These are phyloP conservation scores for Sparus aurata DNA, from an alignment of 2,797 vertebrate genomes.

Conservation along the genomic window DNA sequence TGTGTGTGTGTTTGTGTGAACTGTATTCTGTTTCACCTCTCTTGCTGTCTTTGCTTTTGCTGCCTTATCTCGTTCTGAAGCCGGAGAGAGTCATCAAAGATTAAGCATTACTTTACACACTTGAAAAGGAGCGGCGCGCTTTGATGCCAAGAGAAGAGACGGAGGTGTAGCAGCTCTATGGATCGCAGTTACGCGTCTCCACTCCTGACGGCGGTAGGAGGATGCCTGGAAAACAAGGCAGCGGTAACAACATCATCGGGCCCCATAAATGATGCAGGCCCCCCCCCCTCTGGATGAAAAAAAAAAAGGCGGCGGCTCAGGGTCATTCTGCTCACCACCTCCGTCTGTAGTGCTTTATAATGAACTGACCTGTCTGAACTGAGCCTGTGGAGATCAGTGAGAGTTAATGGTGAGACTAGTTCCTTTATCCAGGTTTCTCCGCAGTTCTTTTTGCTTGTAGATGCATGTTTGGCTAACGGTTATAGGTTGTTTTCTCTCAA, in stretches of 20 bases:
- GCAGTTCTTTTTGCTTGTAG: no score
- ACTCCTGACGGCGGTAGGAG: constrained; percentile 17
- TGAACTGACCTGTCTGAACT: not conserved
- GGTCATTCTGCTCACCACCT: constrained; percentile 5
- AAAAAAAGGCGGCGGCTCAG: not conserved
- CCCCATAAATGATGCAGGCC: constrained; percentile 23
- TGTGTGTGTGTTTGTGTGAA: constrained; percentile 1
- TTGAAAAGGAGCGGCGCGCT: constrained; percentile 16
- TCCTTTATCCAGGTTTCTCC: no score
- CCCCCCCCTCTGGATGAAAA: not conserved
- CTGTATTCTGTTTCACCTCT: constrained; percentile 22
- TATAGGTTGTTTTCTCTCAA: no score
- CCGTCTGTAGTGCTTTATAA: not conserved
- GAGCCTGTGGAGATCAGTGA: not conserved
- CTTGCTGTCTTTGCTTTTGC: constrained; percentile 21
- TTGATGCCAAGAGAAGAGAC: constrained; percentile 18
- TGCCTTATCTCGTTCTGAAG: constrained; percentile 9
- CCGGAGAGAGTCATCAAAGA: constrained; percentile 32
- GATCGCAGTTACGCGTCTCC: constrained; percentile 7
- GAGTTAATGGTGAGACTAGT: no score
- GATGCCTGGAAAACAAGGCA: constrained; percentile 8
- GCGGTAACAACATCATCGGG: constrained; percentile 21
- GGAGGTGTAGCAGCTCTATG: constrained; percentile 10
- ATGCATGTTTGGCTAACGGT: no score
- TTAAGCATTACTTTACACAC: constrained; percentile 8